Percentiles rank a stretch among this genome's conserved stretches.
These are phyloP conservation scores for Lepidocyrtoides sp. DNA, from an alignment of 2,888 invertebrate species.

Conservation along the genomic window DNA sequence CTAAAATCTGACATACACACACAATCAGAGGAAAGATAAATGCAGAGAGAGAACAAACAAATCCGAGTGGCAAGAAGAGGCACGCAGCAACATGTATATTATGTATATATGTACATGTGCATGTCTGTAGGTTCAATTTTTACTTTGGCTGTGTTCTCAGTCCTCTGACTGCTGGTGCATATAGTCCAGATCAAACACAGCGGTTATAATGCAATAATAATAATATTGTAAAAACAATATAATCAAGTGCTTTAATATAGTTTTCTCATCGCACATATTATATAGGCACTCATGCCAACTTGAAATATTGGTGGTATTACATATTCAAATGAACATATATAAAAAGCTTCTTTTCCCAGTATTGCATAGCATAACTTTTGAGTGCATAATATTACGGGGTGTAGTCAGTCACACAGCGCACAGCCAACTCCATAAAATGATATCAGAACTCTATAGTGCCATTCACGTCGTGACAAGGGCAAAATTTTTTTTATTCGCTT, in stretches of 20 bases:
- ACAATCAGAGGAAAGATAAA: conserved; percentile 44
- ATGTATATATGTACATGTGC: background rate
- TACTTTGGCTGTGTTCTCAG: background rate
- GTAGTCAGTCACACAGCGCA: background rate
- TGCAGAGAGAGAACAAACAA: conserved; percentile 22
- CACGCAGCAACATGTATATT: background rate
- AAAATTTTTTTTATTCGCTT: conserved; percentile 40
- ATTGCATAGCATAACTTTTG: background rate
- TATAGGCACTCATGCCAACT: background rate
- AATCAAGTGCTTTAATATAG: conserved; percentile 12
- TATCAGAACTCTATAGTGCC: conserved; percentile 22
- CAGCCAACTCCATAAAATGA: conserved; percentile 47
- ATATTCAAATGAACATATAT: conserved; percentile 34
- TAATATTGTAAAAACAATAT: background rate
- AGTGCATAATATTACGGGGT: conserved; percentile 21
- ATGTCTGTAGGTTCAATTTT: no score
- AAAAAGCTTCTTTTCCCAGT: background rate
- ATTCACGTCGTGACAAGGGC: conserved; percentile 75
- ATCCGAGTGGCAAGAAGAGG: background rate
- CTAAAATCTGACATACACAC: conserved; percentile 32
- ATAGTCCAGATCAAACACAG: no score
- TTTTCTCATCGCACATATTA: background rate
- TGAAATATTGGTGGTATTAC: background rate
- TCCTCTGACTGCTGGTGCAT: no score
- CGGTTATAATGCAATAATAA: background rate